phyloP scores from a whole-genome alignment of 2,113 vertebrate genomes.

The Xenopus borealis region DNA sequence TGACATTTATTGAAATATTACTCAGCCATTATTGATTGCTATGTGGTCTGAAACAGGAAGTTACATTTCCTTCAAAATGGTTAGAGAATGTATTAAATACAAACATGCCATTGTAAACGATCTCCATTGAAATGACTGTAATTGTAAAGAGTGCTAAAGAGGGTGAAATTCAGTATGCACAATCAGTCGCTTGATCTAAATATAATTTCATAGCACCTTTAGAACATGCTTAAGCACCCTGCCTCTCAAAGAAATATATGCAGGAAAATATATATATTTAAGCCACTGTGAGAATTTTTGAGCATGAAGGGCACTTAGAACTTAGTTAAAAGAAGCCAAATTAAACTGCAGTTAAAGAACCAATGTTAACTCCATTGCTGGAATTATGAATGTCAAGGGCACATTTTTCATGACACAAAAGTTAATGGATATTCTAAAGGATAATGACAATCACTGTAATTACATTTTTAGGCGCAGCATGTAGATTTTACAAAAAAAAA shows the following conservation, averaged over 20 bases:
- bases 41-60: background rate
- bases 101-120: background rate
- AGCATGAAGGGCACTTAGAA: conserved; percentile 16
- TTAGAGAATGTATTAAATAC: background rate
- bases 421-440: conserved; percentile 20
- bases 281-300: conserved; percentile 9
- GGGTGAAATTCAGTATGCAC: conserved; percentile 15
- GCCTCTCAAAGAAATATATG: conserved; percentile 10
- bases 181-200: conserved; percentile 24
- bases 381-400: conserved; percentile 25
- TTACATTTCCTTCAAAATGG: background rate
- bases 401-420: conserved; percentile 5
- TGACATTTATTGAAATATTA: too few species aligned
- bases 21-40: too few species aligned
- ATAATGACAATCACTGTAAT: conserved; percentile 16
- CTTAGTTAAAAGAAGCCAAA: conserved; percentile 1
- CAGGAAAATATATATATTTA: conserved; percentile 9
- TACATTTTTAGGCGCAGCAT: conserved; percentile 5
- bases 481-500: background rate
- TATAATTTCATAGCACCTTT: conserved; percentile 23
- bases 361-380: background rate
- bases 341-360: conserved; percentile 5
- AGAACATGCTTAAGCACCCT: conserved; percentile 5
- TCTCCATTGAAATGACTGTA: conserved; percentile 5
- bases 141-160: background rate